Conservation (phyloP, 2,888 invertebrate genomes). For the Plebejus argus region DNA sequence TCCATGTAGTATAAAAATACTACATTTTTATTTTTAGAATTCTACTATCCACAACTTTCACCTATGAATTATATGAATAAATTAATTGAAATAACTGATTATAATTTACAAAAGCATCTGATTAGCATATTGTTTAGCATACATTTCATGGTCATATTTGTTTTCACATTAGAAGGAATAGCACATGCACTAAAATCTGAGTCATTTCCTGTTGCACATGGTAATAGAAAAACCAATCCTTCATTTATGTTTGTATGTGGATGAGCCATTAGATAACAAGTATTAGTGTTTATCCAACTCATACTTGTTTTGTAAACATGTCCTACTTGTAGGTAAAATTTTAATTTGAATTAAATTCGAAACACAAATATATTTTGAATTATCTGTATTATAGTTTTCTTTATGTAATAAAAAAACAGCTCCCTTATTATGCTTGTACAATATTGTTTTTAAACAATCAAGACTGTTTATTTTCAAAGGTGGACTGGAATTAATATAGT, state of each 20-base stretch:
- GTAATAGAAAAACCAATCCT: conserved; percentile 29
- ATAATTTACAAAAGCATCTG: conserved; percentile 40
- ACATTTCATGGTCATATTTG: conserved; percentile 56
- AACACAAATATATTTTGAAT: background rate
- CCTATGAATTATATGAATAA: conserved; percentile 14
- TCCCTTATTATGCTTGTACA: background rate
- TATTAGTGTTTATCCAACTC: background rate
- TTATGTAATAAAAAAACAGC: background rate
- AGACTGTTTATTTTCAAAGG: background rate
- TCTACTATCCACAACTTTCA: conserved; percentile 14
- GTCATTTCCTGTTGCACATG: conserved; percentile 39
- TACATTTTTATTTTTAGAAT: background rate
- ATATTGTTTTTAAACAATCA: background rate
- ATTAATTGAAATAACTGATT: conserved; percentile 19
- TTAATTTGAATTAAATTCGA: background rate
- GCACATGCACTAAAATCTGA: conserved; percentile 47
- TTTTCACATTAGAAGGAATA: conserved; percentile 48
- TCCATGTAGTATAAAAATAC: too few species aligned
- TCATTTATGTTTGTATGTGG: background rate
- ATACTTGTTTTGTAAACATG: background rate
- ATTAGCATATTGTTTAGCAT: conserved; percentile 67
- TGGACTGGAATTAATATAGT: background rate
- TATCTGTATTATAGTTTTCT: background rate
- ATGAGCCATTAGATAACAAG: conserved; percentile 11
- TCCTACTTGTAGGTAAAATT: background rate